Evolutionary conservation across 2,888 invertebrate genomes (phyloP).

Genomic region (Aproaerema taeniolella): DNA sequence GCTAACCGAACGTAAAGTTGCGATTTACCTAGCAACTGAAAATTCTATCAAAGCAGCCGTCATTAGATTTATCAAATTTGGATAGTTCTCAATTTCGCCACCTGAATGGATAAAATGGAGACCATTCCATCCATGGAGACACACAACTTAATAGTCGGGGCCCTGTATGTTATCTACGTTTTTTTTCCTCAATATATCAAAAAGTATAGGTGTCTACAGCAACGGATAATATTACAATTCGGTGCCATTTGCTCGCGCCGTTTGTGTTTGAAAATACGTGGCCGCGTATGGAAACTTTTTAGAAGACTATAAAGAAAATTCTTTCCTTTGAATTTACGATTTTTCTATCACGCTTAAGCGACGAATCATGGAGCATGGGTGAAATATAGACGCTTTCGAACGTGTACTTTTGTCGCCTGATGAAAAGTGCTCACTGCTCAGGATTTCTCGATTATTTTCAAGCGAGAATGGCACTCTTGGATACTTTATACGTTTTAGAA

Average conservation of each 20-base stretch:
- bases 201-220: constrained; percentile 53
- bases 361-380: constrained; percentile 62
- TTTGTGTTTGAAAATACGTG: constrained; percentile 52
- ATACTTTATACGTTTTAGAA: too few species aligned
- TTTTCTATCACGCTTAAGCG: constrained; percentile 69
- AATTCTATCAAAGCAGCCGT: too few species aligned
- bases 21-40: too few species aligned
- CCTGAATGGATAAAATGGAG: too few species aligned
- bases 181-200: too few species aligned
- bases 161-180: too few species aligned
- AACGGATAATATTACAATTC: constrained; percentile 61
- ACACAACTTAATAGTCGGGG: too few species aligned
- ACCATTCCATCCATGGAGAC: too few species aligned
- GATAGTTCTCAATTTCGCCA: too few species aligned
- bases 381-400: constrained; percentile 44
- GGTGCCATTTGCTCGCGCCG: constrained; percentile 55
- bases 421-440: constrained; percentile 18
- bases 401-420: constrained; percentile 27
- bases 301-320: constrained; percentile 66
- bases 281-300: constrained; percentile 59
- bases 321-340: constrained; percentile 65
- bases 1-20: too few species aligned
- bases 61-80: too few species aligned
- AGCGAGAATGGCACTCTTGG: too few species aligned
- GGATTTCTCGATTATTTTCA: constrained; percentile 16